Percentiles rank a stretch among this genome's conserved stretches.
These are phyloP conservation scores for Lysandra coridon DNA, from an alignment of 2,888 invertebrate genomes.

Conservation along the genomic window DNA sequence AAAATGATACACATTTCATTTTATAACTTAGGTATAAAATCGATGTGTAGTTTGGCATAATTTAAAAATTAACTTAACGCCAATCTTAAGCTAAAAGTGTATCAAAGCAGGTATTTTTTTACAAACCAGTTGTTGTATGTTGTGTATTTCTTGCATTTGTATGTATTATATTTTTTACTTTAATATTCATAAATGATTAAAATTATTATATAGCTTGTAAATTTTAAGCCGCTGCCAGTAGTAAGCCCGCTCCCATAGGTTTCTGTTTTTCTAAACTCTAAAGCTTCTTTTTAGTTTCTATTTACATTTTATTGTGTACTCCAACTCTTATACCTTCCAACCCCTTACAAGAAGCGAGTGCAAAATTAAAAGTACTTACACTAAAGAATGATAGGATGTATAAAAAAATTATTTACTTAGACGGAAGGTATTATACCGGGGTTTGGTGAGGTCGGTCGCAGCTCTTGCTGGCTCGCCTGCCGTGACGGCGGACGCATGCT, in stretches of 20 bases:
- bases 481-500: constrained; percentile 90
- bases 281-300: too few relatives aligned
- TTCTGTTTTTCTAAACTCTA: too few relatives aligned
- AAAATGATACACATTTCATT: constrained; percentile 36
- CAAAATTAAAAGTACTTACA: constrained; percentile 16
- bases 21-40: not conserved
- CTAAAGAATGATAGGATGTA: constrained; percentile 27
- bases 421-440: constrained; percentile 73
- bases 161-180: too few relatives aligned
- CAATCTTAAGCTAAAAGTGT: constrained; percentile 2
- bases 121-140: not conserved
- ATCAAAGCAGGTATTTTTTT: not conserved
- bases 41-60: not conserved
- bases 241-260: too few relatives aligned
- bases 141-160: not conserved
- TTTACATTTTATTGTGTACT: too few relatives aligned
- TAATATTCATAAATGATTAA: too few relatives aligned
- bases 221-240: too few relatives aligned
- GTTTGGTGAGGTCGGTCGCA: constrained; percentile 89
- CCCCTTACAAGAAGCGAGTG: constrained; percentile 23
- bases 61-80: not conserved
- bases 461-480: constrained; percentile 91
- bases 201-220: too few relatives aligned
- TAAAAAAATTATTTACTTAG: constrained; percentile 18
- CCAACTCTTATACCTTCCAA: not conserved